A percentile compares a stretch with the other conserved stretches of the same genome.
These are phyloP conservation scores for Pocota personata DNA, from an alignment of 2,888 invertebrate genomes.

Conservation along the genomic window DNA sequence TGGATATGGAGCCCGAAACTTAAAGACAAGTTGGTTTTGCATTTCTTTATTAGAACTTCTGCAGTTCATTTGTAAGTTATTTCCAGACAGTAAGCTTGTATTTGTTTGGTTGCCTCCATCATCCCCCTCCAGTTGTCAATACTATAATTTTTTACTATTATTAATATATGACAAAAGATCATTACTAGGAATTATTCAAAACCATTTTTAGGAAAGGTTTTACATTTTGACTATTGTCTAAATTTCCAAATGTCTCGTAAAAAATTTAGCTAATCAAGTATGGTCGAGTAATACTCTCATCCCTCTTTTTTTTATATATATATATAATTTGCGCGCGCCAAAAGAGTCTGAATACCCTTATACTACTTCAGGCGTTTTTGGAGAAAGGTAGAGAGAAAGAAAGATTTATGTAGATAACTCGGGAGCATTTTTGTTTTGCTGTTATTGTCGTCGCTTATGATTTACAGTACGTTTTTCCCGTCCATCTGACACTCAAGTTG, in stretches of 20 bases:
- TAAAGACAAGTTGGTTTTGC: constrained; percentile 39
- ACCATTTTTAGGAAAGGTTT: neutral
- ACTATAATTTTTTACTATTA: constrained; percentile 35
- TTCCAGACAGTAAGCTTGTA: constrained; percentile 13
- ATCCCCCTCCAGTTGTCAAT: constrained; percentile 57
- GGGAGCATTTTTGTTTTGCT: too few species aligned
- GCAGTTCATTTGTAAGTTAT: constrained; percentile 31
- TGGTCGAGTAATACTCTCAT: too few species aligned
- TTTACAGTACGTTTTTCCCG: too few species aligned
- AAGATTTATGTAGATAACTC: too few species aligned
- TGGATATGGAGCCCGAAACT: constrained; percentile 49
- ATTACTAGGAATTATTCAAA: neutral
- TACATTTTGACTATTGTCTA: neutral
- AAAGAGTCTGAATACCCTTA: too few species aligned
- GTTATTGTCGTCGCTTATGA: too few species aligned
- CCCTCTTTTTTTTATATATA: too few species aligned
- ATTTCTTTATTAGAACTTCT: constrained; percentile 30
- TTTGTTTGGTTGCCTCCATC: constrained; percentile 42
- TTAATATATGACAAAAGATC: constrained; percentile 25
- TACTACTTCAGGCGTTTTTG: too few species aligned
- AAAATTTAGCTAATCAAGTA: too few species aligned
- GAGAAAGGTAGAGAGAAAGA: too few species aligned
- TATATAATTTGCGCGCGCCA: too few species aligned
- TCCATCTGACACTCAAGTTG: too few species aligned
- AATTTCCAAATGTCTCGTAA: neutral